These are phyloP conservation scores for Zosterops pallidus DNA, from an alignment of 2,113 vertebrate genomes.

Conservation along the genomic window DNA sequence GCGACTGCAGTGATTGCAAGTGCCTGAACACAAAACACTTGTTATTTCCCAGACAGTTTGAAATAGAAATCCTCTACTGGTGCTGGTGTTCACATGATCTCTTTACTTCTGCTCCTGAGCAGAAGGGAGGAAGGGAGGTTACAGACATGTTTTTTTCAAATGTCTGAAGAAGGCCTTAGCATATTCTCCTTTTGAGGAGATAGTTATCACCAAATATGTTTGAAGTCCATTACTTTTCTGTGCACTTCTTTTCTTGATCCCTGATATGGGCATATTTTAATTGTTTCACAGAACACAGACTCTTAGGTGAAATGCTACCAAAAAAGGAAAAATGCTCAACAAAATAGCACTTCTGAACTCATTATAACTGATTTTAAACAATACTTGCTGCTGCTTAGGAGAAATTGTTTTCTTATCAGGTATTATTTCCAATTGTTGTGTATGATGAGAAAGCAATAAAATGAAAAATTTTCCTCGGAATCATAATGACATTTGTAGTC, in stretches of 20 bases:
- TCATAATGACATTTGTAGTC: neutral
- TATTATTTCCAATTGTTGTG: conserved; percentile 14
- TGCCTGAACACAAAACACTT: neutral
- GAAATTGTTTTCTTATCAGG: neutral
- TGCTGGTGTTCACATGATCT: neutral
- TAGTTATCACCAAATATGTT: neutral
- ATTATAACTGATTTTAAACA: conserved; percentile 8
- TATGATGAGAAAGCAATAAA: conserved; percentile 16
- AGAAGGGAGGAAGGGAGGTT: neutral
- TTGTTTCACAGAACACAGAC: neutral
- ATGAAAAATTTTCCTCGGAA: neutral
- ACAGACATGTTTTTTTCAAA: neutral
- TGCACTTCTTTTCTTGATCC: neutral
- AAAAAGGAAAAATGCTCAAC: neutral
- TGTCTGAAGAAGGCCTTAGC: neutral
- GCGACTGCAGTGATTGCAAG: rapidly evolving
- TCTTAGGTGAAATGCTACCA: neutral
- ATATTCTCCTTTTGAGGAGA: neutral
- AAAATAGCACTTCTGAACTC: neutral
- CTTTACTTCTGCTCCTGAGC: neutral
- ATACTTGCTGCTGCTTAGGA: neutral
- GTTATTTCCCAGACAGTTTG: neutral
- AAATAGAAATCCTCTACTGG: neutral
- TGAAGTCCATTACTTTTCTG: neutral
- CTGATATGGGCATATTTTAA: neutral